Conservation (phyloP, 2,888 invertebrate species). For the Mactromeris polynyma region DNA sequence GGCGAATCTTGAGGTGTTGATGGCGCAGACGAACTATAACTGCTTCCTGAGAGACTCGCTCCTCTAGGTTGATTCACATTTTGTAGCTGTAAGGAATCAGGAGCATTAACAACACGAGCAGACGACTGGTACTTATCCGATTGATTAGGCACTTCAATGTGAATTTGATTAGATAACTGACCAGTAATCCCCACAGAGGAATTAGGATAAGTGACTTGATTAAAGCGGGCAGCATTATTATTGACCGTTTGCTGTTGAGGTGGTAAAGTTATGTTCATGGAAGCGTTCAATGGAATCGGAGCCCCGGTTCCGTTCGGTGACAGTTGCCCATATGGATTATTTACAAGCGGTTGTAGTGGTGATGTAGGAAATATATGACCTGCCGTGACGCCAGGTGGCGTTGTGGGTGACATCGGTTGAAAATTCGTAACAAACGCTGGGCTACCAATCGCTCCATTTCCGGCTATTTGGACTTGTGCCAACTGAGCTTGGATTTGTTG, state of each 20-base stretch:
- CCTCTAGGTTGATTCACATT: constrained; percentile 32
- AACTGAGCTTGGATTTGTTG: constrained; percentile 68
- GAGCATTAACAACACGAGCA: constrained; percentile 44
- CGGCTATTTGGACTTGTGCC: constrained; percentile 51
- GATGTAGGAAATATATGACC: constrained; percentile 35
- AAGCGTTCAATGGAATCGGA: constrained; percentile 38
- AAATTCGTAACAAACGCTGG: constrained; percentile 14
- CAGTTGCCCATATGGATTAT: background rate
- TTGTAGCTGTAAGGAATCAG: constrained; percentile 52
- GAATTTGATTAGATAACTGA: constrained; percentile 53
- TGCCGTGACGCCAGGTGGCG: background rate
- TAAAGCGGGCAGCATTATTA: constrained; percentile 24
- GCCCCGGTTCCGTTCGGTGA: background rate
- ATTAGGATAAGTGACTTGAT: constrained; percentile 64
- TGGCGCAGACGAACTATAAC: constrained; percentile 53
- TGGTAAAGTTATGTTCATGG: constrained; percentile 41
- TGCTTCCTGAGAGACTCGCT: constrained; percentile 34
- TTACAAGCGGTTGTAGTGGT: constrained; percentile 30
- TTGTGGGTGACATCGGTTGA: constrained; percentile 16
- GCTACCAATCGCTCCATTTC: background rate
- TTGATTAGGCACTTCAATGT: constrained; percentile 46
- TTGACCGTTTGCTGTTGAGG: constrained; percentile 30
- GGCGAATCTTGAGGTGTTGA: constrained; percentile 61
- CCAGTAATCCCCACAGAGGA: constrained; percentile 49
- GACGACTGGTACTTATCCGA: constrained; percentile 19